Evolutionary conservation across 1,140 invertebrate species (phyloP).

Genomic region (Bombyx mori): DNA sequence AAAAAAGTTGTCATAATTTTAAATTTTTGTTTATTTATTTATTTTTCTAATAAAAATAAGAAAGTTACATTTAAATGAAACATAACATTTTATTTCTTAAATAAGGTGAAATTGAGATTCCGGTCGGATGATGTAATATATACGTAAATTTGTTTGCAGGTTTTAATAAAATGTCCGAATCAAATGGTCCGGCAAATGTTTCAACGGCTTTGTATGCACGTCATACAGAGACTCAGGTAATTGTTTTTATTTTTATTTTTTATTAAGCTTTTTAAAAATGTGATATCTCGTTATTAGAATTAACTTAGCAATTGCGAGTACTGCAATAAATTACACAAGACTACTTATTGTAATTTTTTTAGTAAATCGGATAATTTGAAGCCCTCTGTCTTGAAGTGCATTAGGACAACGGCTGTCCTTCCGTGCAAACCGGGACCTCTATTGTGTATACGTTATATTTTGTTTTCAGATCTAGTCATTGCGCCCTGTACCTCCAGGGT

Average conservation of each 20-base stretch:
- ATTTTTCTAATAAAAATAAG: too few species aligned
- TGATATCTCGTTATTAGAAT: not conserved
- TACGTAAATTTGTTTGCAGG: slow-evolving; percentile 50
- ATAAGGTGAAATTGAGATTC: too few species aligned
- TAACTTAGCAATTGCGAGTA: not conserved
- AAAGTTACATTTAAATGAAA: too few species aligned
- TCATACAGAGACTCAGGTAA: slow-evolving; percentile 88
- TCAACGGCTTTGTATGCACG: slow-evolving; percentile 93
- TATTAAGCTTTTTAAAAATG: not conserved
- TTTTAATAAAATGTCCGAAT: slow-evolving; percentile 95
- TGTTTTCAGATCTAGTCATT: slow-evolving; percentile 75
- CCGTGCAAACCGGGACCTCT: too few species aligned
- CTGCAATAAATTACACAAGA: too few species aligned
- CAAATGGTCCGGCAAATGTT: slow-evolving; percentile 96
- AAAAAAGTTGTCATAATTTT: not conserved
- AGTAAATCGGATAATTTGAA: too few species aligned
- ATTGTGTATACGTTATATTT: too few species aligned
- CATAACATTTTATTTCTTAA: not conserved
- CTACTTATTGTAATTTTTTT: too few species aligned
- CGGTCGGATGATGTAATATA: not conserved
- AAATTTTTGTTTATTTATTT: not conserved
- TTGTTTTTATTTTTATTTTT: slow-evolving; percentile 5
- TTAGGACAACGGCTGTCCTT: too few species aligned
- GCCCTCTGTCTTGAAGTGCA: too few species aligned
- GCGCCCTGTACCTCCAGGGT: slow-evolving; percentile 80